These are phyloP conservation scores for Myotis myotis DNA, from an alignment of 2,797 vertebrate genomes.

Conservation along the genomic window DNA sequence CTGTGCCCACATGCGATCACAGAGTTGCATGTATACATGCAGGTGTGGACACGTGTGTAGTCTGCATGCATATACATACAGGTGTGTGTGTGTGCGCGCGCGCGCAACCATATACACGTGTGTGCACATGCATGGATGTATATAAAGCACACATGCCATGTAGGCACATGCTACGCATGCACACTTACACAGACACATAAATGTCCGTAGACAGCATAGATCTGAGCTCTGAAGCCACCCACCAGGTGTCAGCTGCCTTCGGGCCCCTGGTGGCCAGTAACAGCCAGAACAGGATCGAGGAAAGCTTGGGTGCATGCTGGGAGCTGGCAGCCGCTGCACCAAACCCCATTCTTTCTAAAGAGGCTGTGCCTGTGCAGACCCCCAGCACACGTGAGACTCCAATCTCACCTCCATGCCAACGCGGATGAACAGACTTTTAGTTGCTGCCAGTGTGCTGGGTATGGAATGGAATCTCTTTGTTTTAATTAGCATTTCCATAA, in stretches of 20 bases:
- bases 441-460: not conserved
- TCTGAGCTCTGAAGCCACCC: not conserved
- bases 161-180: not conserved
- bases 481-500: not conserved
- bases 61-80: not conserved
- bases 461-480: not conserved
- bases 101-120: not conserved
- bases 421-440: fast-evolving
- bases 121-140: not conserved
- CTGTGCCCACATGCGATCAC: not conserved
- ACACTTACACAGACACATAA: not conserved
- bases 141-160: no score
- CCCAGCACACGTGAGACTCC: not conserved
- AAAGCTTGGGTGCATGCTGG: no score
- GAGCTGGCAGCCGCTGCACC: no score
- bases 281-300: not conserved
- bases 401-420: not conserved
- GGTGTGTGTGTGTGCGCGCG: no score
- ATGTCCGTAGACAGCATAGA: not conserved
- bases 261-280: not conserved
- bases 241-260: not conserved
- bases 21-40: no score
- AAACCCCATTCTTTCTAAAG: not conserved
- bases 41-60: no score
- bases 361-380: not conserved